Evolutionary conservation across 2,113 vertebrate genomes (phyloP).

Genomic region (Ageneiosus marmoratus): DNA sequence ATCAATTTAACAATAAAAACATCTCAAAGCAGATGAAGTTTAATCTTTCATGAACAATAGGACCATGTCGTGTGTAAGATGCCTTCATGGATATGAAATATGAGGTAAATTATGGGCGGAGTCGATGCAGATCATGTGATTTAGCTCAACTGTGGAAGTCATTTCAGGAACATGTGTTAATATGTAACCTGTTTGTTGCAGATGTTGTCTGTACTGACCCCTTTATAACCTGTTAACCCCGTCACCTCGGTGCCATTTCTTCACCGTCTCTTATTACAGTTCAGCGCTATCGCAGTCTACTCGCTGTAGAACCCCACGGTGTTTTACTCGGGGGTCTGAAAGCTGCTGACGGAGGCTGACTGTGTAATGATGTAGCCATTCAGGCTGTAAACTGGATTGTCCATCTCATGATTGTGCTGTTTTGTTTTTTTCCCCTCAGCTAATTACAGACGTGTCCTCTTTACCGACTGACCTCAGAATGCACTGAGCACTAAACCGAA

Average conservation of each 20-base stretch:
- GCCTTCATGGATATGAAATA: background rate
- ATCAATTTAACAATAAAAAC: background rate
- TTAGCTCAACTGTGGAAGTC: background rate
- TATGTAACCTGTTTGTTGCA: background rate
- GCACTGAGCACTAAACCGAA: background rate
- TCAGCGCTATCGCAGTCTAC: background rate
- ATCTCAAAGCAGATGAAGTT: background rate
- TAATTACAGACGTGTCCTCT: constrained; percentile 21
- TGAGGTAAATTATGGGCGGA: background rate
- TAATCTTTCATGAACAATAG: background rate
- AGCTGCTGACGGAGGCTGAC: background rate
- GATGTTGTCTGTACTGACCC: background rate
- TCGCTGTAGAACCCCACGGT: background rate
- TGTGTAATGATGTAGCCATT: background rate
- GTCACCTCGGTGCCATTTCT: background rate
- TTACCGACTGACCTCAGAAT: constrained; percentile 16
- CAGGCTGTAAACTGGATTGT: background rate
- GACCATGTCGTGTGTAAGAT: too few relatives aligned
- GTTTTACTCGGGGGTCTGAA: background rate
- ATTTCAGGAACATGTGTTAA: background rate
- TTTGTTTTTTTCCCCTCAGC: background rate
- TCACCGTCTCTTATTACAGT: background rate
- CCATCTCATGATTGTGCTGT: background rate
- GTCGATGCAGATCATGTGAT: background rate
- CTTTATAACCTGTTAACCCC: background rate